These are phyloP conservation scores for Dryas iulia DNA, from an alignment of 1,140 invertebrate genomes.

Conservation along the genomic window DNA sequence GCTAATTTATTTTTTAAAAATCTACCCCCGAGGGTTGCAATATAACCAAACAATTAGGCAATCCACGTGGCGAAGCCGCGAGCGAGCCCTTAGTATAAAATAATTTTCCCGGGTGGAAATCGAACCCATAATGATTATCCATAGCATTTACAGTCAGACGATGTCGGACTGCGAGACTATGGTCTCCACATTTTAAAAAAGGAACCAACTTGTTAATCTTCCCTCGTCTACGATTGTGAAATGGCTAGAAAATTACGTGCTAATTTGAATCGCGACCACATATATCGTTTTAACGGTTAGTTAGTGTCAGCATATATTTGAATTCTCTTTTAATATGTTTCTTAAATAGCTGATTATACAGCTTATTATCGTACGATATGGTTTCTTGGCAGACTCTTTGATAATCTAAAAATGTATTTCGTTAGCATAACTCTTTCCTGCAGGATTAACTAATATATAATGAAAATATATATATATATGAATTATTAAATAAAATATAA, in stretches of 20 bases:
- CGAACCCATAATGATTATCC: too few relatives aligned
- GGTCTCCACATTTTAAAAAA: slow-evolving; percentile 30
- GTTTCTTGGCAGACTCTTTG: neutral
- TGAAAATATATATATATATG: too few relatives aligned
- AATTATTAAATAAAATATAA: too few relatives aligned
- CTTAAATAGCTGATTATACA: neutral
- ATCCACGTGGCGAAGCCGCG: too few relatives aligned
- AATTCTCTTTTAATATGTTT: neutral
- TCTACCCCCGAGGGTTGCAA: too few relatives aligned
- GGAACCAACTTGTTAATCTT: slow-evolving; percentile 28
- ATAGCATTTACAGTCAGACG: too few relatives aligned
- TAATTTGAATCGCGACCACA: slow-evolving; percentile 12
- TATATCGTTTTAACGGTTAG: neutral
- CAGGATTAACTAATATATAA: neutral
- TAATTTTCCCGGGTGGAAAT: too few relatives aligned
- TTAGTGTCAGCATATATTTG: neutral
- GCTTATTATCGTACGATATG: neutral
- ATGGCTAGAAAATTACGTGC: slow-evolving; percentile 8
- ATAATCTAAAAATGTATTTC: neutral
- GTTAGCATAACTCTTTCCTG: neutral
- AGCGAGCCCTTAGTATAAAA: too few relatives aligned
- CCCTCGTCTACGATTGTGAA: slow-evolving; percentile 20
- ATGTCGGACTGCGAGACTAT: too few relatives aligned
- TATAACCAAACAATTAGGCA: too few relatives aligned
- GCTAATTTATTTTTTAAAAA: too few relatives aligned